Evolutionary conservation across 2,888 invertebrate species (phyloP), one percentile per base, ranked within the genome.

Genomic region (Trissolcus japonicus): DNA sequence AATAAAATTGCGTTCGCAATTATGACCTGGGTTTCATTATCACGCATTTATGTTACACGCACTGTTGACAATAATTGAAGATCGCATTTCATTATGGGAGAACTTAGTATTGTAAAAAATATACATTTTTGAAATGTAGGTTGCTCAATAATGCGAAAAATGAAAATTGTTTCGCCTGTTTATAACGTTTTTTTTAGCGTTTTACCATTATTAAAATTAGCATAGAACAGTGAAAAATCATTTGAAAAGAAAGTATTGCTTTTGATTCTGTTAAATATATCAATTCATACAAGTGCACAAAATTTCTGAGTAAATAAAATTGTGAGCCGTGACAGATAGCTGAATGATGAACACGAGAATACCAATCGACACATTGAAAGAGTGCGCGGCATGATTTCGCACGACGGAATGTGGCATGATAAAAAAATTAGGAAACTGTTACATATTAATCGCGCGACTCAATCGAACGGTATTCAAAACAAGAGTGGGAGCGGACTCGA

Each of bases 391-490:
- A 41, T 14, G 62, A 62, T 46, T 62, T 56, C 43, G 14, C 56
- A 35, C 16, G 48, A 56, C 43, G 56, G 29, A 41, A 61, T 71
- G 16, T 53, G 40, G 50, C 14, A 11, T 25, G 65, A 72, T 65
- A 65, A 72, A 35, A n/a, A 72, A 72, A 72, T 72, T 72, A 72
- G 57, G 54, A 46, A n/a, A 51, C 71, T 72, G 59, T 60, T 71
- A 53, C 71, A 72, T 72, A 63, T 72, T 72, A 72, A 65, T 72
- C 19, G 25, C 40, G 54, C 17, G 54, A 59, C 59, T 59, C 65
- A 72, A 72, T 72, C 59, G 65, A 71, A 71, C 35, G 35, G 21
- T 48, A 66, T 73, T 65, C 65, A 65, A 59, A 73, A 73, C 72
- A 60, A 73, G 72, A 65, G 60, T 16, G 55, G 46, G 25, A 51